Percentiles rank a stretch among this genome's conserved stretches.
Conservation (phyloP, 2,113 vertebrate species). For the Sinocyclocheilus grahami region DNA sequence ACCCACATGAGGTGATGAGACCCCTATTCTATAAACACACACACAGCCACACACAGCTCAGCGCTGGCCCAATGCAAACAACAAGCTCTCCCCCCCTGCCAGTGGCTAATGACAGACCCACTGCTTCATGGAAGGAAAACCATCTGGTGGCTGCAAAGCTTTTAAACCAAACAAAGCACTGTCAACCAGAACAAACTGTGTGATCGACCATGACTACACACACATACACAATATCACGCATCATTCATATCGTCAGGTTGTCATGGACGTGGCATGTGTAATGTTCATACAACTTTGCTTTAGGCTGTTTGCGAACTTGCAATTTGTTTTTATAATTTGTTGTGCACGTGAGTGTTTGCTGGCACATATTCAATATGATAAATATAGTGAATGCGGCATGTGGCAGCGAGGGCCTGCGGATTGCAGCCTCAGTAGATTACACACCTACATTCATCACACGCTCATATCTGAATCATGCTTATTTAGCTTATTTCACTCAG, state of each 20-base stretch:
- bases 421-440: constrained; percentile 52
- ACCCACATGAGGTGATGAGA: constrained; percentile 54
- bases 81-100: constrained; percentile 52
- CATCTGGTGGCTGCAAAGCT: constrained; percentile 64
- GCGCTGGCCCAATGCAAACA: constrained; percentile 46
- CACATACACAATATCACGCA: neutral
- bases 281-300: neutral
- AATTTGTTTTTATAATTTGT: constrained; percentile 3
- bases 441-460: constrained; percentile 52
- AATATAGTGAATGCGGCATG: neutral
- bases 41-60: constrained; percentile 40
- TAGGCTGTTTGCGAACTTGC: neutral
- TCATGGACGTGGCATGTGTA: neutral
- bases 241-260: neutral
- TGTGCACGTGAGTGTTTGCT: neutral
- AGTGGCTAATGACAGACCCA: constrained; percentile 64
- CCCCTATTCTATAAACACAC: constrained; percentile 35
- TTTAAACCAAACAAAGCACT: constrained; percentile 64
- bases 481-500: constrained; percentile 57
- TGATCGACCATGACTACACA: constrained; percentile 40
- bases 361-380: neutral
- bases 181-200: constrained; percentile 51
- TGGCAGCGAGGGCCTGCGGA: constrained; percentile 1
- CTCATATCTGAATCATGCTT: constrained; percentile 39
- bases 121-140: constrained; percentile 63